These are phyloP conservation scores for Triops cancriformis DNA, from an alignment of 1,140 invertebrate genomes.

Conservation along the genomic window DNA sequence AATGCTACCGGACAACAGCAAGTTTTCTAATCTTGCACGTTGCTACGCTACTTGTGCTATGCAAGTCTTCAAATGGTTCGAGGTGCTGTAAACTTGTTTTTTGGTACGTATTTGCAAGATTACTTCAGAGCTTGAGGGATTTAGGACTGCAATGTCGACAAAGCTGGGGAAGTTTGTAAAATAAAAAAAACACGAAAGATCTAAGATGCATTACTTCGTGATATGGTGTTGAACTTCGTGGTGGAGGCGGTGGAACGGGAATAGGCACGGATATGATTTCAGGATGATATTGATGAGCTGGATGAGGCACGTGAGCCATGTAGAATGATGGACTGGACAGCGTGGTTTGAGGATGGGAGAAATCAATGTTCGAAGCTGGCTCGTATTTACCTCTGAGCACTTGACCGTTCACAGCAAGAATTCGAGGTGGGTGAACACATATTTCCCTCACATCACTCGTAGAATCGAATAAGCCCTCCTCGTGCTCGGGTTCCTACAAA, in stretches of 20 bases:
- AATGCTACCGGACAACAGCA: too few species aligned
- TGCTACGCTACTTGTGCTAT: too few species aligned
- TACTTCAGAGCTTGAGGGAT: too few species aligned
- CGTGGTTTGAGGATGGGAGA: neutral
- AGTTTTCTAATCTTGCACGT: too few species aligned
- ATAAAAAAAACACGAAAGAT: neutral
- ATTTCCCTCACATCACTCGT: neutral
- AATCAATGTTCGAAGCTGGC: neutral
- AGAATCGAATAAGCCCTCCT: constrained; percentile 5
- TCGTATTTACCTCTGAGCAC: neutral
- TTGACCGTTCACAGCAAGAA: neutral
- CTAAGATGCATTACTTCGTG: neutral
- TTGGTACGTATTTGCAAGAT: too few species aligned
- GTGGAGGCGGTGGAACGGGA: neutral
- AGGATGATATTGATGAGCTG: constrained; percentile 4
- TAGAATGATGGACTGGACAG: neutral
- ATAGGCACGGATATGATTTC: constrained; percentile 9
- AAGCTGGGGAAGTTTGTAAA: too few species aligned
- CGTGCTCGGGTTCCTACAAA: neutral
- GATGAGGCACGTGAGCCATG: neutral
- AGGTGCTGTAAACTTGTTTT: too few species aligned
- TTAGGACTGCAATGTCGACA: too few species aligned
- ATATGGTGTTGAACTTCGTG: constrained; percentile 9
- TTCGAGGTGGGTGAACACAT: neutral
- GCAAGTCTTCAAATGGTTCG: too few species aligned